phyloP scores from a whole-genome alignment of 2,797 vertebrate genomes.

The Apogon talboti region DNA sequence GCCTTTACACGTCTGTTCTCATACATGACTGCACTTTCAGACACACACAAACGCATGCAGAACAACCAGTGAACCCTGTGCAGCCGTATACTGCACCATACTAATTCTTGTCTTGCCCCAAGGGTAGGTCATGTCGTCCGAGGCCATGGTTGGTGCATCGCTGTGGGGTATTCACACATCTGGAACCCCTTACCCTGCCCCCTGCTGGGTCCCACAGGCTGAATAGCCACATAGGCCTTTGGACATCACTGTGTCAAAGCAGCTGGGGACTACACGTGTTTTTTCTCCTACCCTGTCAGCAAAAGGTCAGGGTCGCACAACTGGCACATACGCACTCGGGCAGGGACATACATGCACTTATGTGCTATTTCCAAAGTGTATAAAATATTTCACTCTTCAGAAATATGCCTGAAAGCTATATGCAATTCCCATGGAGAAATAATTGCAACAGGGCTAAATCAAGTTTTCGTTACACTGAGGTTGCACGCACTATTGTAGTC shows the following conservation, averaged over 20 bases:
- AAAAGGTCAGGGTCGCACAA: conserved; percentile 76
- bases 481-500: conserved; percentile 11
- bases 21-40: conserved; percentile 8
- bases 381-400: conserved; percentile 10
- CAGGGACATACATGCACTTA: conserved; percentile 23
- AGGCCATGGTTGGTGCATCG: conserved; percentile 74
- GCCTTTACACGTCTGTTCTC: conserved; percentile 4
- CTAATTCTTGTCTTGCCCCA: conserved; percentile 67
- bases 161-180: conserved; percentile 78
- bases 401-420: conserved; percentile 1
- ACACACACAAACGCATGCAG: conserved; percentile 18
- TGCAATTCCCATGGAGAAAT: conserved; percentile 23
- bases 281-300: conserved; percentile 71
- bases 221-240: conserved; percentile 70
- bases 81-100: conserved; percentile 52
- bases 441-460: conserved; percentile 28
- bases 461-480: conserved; percentile 16
- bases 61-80: conserved; percentile 45
- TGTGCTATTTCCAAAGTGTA: background rate
- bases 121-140: conserved; percentile 80
- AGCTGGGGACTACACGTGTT: conserved; percentile 76
- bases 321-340: conserved; percentile 28
- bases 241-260: conserved; percentile 72
- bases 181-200: conserved; percentile 70
- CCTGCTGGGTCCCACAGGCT: conserved; percentile 71